Percentiles rank a stretch among this genome's conserved stretches.
Evolutionary conservation across 2,888 invertebrate species (phyloP).

Genomic region (Hipparchia sbordonii): DNA sequence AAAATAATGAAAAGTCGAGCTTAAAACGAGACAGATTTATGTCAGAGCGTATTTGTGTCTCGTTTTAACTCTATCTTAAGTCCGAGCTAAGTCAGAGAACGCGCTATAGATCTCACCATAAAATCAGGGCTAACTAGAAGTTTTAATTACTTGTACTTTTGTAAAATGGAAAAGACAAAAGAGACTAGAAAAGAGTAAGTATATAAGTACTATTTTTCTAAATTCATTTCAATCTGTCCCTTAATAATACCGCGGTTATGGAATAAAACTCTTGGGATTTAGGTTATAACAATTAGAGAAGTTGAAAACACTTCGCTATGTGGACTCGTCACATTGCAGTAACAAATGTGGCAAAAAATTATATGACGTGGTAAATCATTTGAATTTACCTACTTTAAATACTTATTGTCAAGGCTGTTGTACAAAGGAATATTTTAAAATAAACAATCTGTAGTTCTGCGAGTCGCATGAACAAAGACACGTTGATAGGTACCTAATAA

Average conservation of each 20-base stretch:
- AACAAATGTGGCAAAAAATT: neutral
- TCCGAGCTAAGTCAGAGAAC: too few relatives aligned
- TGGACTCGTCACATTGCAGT: slow-evolving; percentile 21
- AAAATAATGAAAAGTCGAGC: too few relatives aligned
- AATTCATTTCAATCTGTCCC: slow-evolving; percentile 6
- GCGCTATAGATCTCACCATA: too few relatives aligned
- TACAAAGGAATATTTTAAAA: too few relatives aligned
- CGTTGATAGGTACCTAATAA: too few relatives aligned
- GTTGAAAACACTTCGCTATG: slow-evolving; percentile 18
- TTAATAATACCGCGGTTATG: neutral
- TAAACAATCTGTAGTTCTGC: too few relatives aligned
- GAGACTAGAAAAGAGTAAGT: neutral
- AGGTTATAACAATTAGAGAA: slow-evolving; percentile 29
- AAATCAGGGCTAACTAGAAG: too few relatives aligned
- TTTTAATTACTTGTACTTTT: too few relatives aligned
- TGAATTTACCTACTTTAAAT: neutral
- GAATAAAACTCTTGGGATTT: slow-evolving; percentile 20
- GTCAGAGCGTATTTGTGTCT: too few relatives aligned
- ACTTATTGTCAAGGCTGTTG: neutral
- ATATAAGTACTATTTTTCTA: neutral
- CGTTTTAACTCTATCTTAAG: too few relatives aligned
- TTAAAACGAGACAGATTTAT: too few relatives aligned
- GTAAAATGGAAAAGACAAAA: neutral
- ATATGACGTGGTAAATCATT: neutral
- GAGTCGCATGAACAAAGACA: too few relatives aligned